Evolutionary conservation across 23 tunicate genomes (phyloP).

Genomic region (Phallusia fumigata): DNA sequence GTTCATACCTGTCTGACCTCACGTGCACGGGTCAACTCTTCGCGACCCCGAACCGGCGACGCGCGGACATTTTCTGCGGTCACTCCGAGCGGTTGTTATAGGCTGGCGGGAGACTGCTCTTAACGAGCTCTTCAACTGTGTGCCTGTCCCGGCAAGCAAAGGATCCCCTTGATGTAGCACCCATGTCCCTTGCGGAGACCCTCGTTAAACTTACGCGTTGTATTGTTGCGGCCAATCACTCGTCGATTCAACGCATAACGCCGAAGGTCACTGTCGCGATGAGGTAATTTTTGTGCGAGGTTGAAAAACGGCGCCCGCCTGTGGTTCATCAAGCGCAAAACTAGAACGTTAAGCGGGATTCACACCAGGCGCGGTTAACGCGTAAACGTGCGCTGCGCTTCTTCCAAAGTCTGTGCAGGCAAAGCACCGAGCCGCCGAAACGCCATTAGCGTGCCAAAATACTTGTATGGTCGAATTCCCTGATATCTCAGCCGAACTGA

Average conservation of each 20-base stretch:
- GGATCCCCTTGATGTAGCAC: slow-evolving; percentile 11
- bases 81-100: too few relatives aligned
- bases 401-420: too few relatives aligned
- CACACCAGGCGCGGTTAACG: too few relatives aligned
- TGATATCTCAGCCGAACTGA: not conserved
- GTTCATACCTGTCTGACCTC: not conserved
- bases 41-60: slow-evolving; percentile 2
- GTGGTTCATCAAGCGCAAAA: not conserved
- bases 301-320: not conserved
- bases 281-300: not conserved
- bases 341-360: too few relatives aligned
- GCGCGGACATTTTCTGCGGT: not conserved
- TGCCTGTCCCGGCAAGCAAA: not conserved
- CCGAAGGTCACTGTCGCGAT: not conserved
- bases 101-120: not conserved
- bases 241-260: not conserved
- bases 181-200: slow-evolving; percentile 10
- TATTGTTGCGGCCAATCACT: not conserved
- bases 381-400: too few relatives aligned
- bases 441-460: not conserved
- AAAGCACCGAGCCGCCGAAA: too few relatives aligned
- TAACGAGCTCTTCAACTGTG: slow-evolving; percentile 2
- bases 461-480: not conserved
- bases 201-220: not conserved
- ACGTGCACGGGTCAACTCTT: slow-evolving; percentile 3